These are phyloP conservation scores for Amblyraja radiata DNA, from an alignment of 2,797 vertebrate species.

Conservation along the genomic window DNA sequence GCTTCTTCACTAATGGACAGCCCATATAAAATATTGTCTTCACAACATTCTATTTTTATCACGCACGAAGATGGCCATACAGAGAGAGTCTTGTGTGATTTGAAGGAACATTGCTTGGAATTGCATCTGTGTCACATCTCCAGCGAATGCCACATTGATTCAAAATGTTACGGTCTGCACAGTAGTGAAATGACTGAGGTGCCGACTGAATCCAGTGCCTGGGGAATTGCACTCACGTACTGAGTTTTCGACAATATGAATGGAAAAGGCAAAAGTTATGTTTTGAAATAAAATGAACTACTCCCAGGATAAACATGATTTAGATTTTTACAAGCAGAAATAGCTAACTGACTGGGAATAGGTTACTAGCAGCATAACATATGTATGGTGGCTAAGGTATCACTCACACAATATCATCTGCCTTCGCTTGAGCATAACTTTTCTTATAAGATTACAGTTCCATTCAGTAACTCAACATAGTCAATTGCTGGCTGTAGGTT, in stretches of 20 bases:
- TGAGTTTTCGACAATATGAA: background rate
- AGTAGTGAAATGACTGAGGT: background rate
- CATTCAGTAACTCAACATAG: slow-evolving; percentile 55
- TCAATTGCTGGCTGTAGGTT: slow-evolving; percentile 54
- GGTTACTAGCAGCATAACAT: background rate
- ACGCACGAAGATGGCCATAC: background rate
- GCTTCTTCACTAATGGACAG: background rate
- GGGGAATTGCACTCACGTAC: background rate
- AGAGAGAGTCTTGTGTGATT: slow-evolving; percentile 26
- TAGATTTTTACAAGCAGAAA: background rate
- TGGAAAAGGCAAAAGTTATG: background rate
- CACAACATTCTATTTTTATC: slow-evolving; percentile 22
- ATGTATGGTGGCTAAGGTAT: slow-evolving; percentile 43
- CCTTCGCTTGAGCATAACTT: slow-evolving; percentile 46
- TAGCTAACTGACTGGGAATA: slow-evolving; percentile 9
- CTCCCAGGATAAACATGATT: background rate
- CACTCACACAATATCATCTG: slow-evolving; percentile 37
- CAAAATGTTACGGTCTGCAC: background rate
- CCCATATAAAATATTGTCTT: background rate
- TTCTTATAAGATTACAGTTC: slow-evolving; percentile 50
- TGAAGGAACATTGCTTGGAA: slow-evolving; percentile 30
- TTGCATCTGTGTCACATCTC: slow-evolving; percentile 36
- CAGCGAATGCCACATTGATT: background rate
- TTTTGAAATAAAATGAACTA: background rate
- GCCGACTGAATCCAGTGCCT: background rate